Percentiles rank a stretch among this genome's conserved stretches.
These are phyloP conservation scores for Toxotes jaculatrix DNA, from an alignment of 2,113 vertebrate species.

Conservation along the genomic window DNA sequence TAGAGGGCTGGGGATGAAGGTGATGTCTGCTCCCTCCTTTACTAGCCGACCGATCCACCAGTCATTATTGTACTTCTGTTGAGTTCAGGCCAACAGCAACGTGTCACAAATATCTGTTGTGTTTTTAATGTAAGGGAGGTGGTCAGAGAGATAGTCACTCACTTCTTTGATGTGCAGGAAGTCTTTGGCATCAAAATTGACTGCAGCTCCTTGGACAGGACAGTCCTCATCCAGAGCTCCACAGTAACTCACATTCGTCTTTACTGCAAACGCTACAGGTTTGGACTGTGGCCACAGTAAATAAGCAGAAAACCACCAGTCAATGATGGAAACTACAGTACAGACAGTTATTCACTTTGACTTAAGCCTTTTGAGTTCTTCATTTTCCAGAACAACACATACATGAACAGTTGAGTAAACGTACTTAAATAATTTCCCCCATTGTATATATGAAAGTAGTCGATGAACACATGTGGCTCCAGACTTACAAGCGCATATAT, in stretches of 20 bases:
- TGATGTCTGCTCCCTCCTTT: constrained; percentile 95
- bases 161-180: constrained; percentile 99
- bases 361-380: too few relatives aligned
- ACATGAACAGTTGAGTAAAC: not conserved
- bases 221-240: constrained; percentile 95
- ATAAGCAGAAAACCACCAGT: not conserved
- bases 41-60: constrained; percentile 98
- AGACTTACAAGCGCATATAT: not conserved
- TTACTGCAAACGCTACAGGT: constrained; percentile 95
- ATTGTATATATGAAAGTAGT: not conserved
- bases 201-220: constrained; percentile 95
- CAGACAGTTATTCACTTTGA: not conserved
- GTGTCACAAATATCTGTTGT: constrained; percentile 1
- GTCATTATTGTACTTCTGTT: constrained; percentile 96
- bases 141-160: constrained; percentile 46
- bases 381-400: too few relatives aligned
- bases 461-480: not conserved
- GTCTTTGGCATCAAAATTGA: constrained; percentile 99
- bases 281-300: constrained; percentile 86
- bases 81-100: constrained; percentile 28
- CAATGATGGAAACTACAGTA: not conserved
- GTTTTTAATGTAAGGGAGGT: not conserved
- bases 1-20: constrained; percentile 96
- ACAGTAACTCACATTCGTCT: constrained; percentile 97
- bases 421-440: not conserved